Evolutionary conservation across 2,113 vertebrate species (phyloP).

Genomic region (Peromyscus maniculatus): DNA sequence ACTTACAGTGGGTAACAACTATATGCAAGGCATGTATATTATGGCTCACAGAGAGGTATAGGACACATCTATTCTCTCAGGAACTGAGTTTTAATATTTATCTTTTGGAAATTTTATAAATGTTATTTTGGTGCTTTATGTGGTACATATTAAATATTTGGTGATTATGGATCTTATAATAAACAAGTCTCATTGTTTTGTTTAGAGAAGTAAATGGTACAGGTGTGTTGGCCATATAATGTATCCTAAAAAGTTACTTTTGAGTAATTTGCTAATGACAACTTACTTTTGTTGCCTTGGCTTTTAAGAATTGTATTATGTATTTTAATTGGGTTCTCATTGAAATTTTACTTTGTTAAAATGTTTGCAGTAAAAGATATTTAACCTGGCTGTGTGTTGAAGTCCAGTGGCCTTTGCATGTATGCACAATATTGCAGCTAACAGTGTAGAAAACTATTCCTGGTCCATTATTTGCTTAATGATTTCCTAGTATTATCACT

Average conservation of each 20-base stretch:
- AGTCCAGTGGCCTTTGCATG: conserved; percentile 33
- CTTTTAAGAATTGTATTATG: conserved; percentile 66
- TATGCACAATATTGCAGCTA: conserved; percentile 71
- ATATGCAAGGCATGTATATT: background rate
- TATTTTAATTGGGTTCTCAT: conserved; percentile 53
- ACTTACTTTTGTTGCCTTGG: conserved; percentile 67
- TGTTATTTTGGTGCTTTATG: conserved; percentile 56
- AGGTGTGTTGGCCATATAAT: conserved; percentile 62
- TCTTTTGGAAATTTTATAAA: conserved; percentile 50
- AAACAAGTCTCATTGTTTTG: conserved; percentile 57
- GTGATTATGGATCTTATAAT: conserved; percentile 32
- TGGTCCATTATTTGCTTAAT: conserved; percentile 41
- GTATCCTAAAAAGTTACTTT: conserved; percentile 74
- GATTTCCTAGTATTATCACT: conserved; percentile 41
- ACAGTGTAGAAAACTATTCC: conserved; percentile 32
- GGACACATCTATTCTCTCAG: background rate
- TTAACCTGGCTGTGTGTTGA: conserved; percentile 61
- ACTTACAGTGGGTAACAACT: background rate
- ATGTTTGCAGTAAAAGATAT: conserved; percentile 80
- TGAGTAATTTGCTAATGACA: conserved; percentile 69
- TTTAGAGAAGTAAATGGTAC: conserved; percentile 54
- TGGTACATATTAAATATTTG: conserved; percentile 48
- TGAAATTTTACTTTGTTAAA: conserved; percentile 76
- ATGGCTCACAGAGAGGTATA: background rate
- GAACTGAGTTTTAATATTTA: conserved; percentile 55